Conservation (phyloP, 2,888 invertebrate genomes). For the Salticus scenicus region DNA sequence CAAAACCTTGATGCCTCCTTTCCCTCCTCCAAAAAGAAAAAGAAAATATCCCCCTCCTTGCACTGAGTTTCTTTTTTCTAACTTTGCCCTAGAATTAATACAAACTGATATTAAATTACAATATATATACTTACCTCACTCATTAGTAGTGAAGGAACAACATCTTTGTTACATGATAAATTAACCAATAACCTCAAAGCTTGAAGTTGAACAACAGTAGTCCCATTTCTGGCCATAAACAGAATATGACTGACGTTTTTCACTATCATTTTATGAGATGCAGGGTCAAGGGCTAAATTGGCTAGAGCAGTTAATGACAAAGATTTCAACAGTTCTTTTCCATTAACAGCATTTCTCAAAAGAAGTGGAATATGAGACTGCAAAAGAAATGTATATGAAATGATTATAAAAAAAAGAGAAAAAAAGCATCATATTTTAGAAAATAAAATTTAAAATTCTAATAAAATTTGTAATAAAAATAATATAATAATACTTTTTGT, state of each 20-base stretch:
- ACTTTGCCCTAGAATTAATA: too few relatives aligned
- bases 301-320: constrained; percentile 78
- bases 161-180: constrained; percentile 79
- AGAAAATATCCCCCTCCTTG: too few relatives aligned
- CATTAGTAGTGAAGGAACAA: constrained; percentile 80
- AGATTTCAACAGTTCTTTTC: constrained; percentile 77
- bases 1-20: too few relatives aligned
- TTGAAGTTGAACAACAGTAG: constrained; percentile 77
- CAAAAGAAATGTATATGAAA: constrained; percentile 69
- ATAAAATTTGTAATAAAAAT: too few relatives aligned
- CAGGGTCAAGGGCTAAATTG: constrained; percentile 77
- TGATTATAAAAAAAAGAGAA: too few relatives aligned
- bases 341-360: constrained; percentile 75
- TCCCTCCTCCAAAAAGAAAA: too few relatives aligned
- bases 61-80: too few relatives aligned
- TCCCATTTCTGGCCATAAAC: constrained; percentile 76
- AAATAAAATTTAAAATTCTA: too few relatives aligned
- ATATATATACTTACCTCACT: constrained; percentile 77
- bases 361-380: constrained; percentile 78
- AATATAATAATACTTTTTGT: too few relatives aligned
- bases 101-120: background rate
- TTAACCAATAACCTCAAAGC: constrained; percentile 80
- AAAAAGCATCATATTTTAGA: too few relatives aligned
- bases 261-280: constrained; percentile 54
- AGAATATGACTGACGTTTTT: constrained; percentile 52